Evolutionary conservation across 2,113 vertebrate genomes (phyloP), one percentile per base, ranked within the genome.

Genomic region (Columbina picui): DNA sequence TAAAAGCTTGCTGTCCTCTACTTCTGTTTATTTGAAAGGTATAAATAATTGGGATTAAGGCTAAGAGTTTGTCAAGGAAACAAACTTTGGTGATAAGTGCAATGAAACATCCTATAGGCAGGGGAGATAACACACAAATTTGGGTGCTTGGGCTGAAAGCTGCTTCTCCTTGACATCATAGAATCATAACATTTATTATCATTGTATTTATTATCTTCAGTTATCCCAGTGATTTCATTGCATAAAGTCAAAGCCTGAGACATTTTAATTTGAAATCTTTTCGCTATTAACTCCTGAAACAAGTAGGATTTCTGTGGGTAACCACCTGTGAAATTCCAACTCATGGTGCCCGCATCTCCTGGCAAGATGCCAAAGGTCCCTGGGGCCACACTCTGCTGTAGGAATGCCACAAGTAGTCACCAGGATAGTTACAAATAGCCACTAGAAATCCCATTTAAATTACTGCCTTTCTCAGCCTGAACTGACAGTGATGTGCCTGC

Each of bases 331-430:
- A 32, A 19, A 39, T 12, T 9, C 12, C 6, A 59, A 21, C 49
- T 52, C 43, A 9, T 3, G 43, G 43, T 32, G 74, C 74, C 15
- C 2, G 9, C 34, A 19, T 19, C 57, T 25, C 34, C 29, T 21
- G 3, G 21, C 15, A n/a, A 50, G 43, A 50, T 14, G 56, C 14
- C 5, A 4, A 30, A 23, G 45, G 27, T 77, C 12, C 56, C 34
- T 15, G 43, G 12, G 74, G n/a, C n/a, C 32, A 3, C 3, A 10
- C 55, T 12, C 8, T 12, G 6, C 55, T 17, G 1, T 9, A 17
- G 55, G 45, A 14, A 32, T 32, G 45, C 34, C 21, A 5, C 1
- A 1, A 5, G 30, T 22, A 6, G 21, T 3, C 4, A 17, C 22
- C 10, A 14, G 4, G 64, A 21, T 7, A n/a, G 32, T 9, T 47